Conservation (phyloP, 2,113 vertebrate species). For the Ailurus styani region DNA sequence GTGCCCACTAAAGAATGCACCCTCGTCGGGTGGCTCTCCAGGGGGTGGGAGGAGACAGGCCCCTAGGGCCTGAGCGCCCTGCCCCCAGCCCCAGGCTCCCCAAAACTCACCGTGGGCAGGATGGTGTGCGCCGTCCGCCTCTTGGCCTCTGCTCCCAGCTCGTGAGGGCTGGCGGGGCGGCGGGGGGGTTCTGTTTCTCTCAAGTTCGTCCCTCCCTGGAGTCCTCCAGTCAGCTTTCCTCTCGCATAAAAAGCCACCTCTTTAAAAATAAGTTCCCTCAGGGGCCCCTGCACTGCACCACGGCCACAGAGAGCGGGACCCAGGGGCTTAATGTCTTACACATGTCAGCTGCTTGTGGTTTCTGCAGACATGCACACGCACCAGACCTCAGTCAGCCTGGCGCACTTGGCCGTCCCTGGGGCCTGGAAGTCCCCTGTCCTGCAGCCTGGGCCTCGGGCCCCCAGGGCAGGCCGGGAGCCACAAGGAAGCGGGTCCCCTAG, state of each 20-base stretch:
- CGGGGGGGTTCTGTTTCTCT: background rate
- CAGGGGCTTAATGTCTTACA: background rate
- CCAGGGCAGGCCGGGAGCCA: background rate
- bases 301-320: background rate
- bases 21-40: background rate
- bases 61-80: background rate
- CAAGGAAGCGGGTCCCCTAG: background rate
- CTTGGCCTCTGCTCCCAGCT: background rate
- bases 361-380: background rate
- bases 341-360: background rate
- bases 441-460: background rate
- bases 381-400: background rate
- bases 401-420: accelerated
- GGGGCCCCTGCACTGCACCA: background rate
- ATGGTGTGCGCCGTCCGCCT: background rate
- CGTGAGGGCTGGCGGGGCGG: background rate
- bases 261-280: background rate
- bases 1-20: background rate
- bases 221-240: background rate
- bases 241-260: background rate
- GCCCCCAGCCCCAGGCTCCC: background rate
- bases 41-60: background rate
- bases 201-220: background rate
- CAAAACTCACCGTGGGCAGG: background rate
- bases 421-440: background rate